phyloP scores from a whole-genome alignment of 2,113 vertebrate genomes.

The Thamnaconus septentrionalis region DNA sequence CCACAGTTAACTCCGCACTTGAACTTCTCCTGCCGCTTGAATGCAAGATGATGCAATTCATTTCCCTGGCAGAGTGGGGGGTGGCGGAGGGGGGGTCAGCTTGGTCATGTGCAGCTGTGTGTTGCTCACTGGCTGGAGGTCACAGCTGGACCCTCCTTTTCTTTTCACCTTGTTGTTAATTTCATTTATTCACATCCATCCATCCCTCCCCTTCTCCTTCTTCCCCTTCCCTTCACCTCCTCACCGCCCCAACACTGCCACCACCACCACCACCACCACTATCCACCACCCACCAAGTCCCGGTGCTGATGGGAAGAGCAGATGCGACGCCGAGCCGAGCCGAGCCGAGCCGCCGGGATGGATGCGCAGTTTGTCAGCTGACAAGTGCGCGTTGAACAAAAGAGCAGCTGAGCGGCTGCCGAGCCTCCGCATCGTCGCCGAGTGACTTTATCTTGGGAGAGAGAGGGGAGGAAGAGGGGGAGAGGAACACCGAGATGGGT shows the following conservation, averaged over 20 bases:
- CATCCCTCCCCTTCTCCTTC: no score
- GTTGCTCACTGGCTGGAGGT: slow-evolving; percentile 36
- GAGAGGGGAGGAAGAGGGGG: neutral
- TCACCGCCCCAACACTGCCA: no score
- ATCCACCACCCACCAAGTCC: no score
- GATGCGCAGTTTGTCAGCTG: slow-evolving; percentile 70
- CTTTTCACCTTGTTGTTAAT: neutral
- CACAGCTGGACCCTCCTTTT: slow-evolving; percentile 27
- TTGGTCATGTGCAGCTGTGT: slow-evolving; percentile 10
- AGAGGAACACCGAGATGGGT: neutral
- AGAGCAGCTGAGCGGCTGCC: slow-evolving; percentile 57
- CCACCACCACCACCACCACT: no score
- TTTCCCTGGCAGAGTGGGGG: no score
- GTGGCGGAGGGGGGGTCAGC: neutral
- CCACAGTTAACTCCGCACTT: neutral
- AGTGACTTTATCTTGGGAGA: slow-evolving; percentile 4
- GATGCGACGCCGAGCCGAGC: slow-evolving; percentile 45
- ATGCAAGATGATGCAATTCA: no score
- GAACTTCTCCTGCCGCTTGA: no score
- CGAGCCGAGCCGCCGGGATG: slow-evolving; percentile 7
- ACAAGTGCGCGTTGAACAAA: slow-evolving; percentile 59
- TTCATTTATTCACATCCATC: neutral
- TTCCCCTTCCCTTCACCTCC: no score
- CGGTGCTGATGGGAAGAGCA: slow-evolving; percentile 38
- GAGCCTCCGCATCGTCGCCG: slow-evolving; percentile 35